Evolutionary conservation across 2,888 invertebrate genomes (phyloP).

Genomic region (Drosophila peninsularis): DNA sequence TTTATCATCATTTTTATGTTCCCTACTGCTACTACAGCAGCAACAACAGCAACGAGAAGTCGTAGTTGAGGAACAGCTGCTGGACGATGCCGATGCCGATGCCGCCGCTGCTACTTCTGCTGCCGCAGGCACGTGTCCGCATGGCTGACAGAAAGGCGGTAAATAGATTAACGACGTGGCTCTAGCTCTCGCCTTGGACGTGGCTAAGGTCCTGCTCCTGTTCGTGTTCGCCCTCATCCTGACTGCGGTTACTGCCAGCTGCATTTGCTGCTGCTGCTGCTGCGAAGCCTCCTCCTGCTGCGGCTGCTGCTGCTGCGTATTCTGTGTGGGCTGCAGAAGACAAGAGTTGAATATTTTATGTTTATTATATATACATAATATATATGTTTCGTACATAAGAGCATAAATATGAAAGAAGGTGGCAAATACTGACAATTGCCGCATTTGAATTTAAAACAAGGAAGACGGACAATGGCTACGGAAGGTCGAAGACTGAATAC

Average conservation of each 20-base stretch:
- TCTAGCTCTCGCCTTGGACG: constrained; percentile 66
- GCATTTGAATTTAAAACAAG: constrained; percentile 69
- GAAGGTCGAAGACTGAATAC: neutral
- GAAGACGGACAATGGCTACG: too few relatives aligned
- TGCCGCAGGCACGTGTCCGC: constrained; percentile 80
- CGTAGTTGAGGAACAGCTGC: constrained; percentile 8
- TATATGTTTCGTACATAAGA: constrained; percentile 5
- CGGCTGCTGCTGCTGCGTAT: constrained; percentile 41
- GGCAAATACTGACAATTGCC: constrained; percentile 46
- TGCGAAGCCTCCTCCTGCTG: constrained; percentile 2
- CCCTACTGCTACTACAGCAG: constrained; percentile 43
- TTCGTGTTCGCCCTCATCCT: constrained; percentile 28
- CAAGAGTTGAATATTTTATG: constrained; percentile 77
- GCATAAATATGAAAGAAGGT: constrained; percentile 56
- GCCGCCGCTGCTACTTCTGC: constrained; percentile 19
- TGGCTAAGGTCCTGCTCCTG: constrained; percentile 53
- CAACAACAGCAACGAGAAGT: constrained; percentile 10
- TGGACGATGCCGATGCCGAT: constrained; percentile 3
- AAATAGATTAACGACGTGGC: constrained; percentile 82
- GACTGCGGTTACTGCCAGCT: constrained; percentile 45
- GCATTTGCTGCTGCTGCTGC: constrained; percentile 27
- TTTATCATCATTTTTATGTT: constrained; percentile 75
- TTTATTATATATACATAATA: constrained; percentile 56
- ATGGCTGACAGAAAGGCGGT: constrained; percentile 81
- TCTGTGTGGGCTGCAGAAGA: constrained; percentile 60